Percentiles rank a stretch among this genome's conserved stretches.
Conservation (phyloP, 2,888 invertebrate genomes). For the Drosophila merina region DNA sequence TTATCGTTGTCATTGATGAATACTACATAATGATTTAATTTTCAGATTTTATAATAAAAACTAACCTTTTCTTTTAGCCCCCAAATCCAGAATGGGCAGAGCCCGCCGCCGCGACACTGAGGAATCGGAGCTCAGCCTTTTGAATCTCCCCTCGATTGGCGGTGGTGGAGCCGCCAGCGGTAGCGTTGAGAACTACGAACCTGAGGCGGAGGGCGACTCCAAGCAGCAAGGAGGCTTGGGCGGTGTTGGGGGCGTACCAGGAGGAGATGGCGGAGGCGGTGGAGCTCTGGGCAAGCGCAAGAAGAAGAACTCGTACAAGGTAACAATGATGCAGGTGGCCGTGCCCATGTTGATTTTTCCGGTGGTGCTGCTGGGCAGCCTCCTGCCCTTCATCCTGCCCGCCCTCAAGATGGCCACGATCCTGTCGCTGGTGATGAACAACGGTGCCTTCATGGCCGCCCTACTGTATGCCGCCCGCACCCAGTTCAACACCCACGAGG, state of each 20-base stretch:
- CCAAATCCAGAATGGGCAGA: conserved; percentile 60
- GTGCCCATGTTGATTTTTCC: conserved; percentile 87
- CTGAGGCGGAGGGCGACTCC: conserved; percentile 68
- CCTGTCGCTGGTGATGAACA: conserved; percentile 87
- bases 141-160: conserved; percentile 60
- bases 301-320: conserved; percentile 74
- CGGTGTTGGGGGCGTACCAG: conserved; percentile 14
- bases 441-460: conserved; percentile 88
- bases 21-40: background rate
- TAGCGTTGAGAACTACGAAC: conserved; percentile 66
- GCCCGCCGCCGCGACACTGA: conserved; percentile 66
- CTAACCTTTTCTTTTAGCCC: conserved; percentile 31
- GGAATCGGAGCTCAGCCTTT: conserved; percentile 58
- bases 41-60: background rate
- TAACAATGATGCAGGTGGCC: conserved; percentile 82
- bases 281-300: conserved; percentile 56
- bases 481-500: conserved; percentile 77
- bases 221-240: conserved; percentile 58
- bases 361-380: conserved; percentile 87
- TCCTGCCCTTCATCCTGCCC: conserved; percentile 88
- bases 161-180: conserved; percentile 50
- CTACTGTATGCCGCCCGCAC: conserved; percentile 82
- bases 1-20: background rate
- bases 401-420: conserved; percentile 88
- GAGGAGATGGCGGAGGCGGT: conserved; percentile 29